Evolutionary conservation across 2,797 vertebrate species (phyloP).

Genomic region (Cuniculus paca): DNA sequence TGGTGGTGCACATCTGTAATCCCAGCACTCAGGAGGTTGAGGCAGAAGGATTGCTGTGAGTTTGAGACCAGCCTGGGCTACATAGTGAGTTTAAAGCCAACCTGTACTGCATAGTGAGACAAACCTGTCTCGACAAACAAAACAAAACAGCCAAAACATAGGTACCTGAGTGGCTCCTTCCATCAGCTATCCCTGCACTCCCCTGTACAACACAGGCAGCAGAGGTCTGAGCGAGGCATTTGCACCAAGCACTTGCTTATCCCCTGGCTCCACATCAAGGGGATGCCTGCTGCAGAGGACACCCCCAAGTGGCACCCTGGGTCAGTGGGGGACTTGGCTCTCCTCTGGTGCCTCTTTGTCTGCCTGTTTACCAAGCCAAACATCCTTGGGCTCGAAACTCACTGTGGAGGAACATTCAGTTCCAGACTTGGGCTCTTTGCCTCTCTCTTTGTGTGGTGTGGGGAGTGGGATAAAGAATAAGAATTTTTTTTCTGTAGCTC

Average conservation of each 20-base stretch:
- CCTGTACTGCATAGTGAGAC: neutral
- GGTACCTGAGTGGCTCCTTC: neutral
- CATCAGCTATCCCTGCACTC: accelerated
- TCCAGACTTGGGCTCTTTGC: neutral
- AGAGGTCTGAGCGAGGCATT: neutral
- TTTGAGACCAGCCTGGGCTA: neutral
- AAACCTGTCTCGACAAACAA: neutral
- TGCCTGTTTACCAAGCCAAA: constrained; percentile 43
- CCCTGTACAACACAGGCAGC: neutral
- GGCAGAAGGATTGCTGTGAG: neutral
- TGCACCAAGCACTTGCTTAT: neutral
- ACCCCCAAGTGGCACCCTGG: neutral
- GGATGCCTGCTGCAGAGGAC: neutral
- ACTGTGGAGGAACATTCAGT: constrained; percentile 18
- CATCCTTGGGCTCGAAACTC: neutral
- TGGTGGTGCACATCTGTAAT: neutral
- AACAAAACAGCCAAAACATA: neutral
- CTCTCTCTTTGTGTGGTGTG: neutral
- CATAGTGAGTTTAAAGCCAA: neutral
- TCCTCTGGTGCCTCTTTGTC: neutral
- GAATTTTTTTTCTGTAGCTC: neutral
- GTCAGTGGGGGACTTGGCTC: constrained; percentile 15
- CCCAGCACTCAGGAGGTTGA: neutral
- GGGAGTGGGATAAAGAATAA: accelerated
- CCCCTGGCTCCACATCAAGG: neutral